Percentiles rank a stretch among this genome's conserved stretches.
phyloP scores from a whole-genome alignment of 2,888 invertebrate species.

The Drosophila antonietae region DNA sequence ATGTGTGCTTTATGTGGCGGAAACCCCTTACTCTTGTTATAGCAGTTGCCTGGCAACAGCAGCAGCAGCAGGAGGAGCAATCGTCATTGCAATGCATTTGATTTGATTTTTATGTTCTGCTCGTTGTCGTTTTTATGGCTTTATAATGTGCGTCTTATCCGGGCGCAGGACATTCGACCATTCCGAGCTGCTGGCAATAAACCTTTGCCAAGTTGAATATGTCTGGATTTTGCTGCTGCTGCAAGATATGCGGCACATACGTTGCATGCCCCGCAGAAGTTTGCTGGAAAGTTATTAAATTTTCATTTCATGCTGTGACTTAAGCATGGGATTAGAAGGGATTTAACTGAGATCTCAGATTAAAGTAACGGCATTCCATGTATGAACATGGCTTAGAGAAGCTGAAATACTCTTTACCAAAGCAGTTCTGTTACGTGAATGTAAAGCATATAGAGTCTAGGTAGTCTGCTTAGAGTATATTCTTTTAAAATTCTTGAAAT shows the following conservation, averaged over 20 bases:
- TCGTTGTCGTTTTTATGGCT: slow-evolving; percentile 61
- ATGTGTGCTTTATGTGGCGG: slow-evolving; percentile 71
- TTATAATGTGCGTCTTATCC: slow-evolving; percentile 53
- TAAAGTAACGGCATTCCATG: neutral
- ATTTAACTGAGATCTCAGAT: neutral
- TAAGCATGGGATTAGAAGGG: neutral
- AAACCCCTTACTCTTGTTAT: slow-evolving; percentile 40
- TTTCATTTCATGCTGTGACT: neutral
- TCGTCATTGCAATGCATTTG: slow-evolving; percentile 69
- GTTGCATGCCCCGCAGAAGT: neutral
- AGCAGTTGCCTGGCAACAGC: slow-evolving; percentile 1
- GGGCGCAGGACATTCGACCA: slow-evolving; percentile 8
- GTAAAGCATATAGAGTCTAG: neutral
- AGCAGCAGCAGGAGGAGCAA: slow-evolving; percentile 24
- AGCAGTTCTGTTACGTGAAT: neutral
- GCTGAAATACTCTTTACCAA: neutral
- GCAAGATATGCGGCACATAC: neutral
- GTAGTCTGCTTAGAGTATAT: too few relatives aligned
- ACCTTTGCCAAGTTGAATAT: slow-evolving; percentile 9
- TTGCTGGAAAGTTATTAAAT: slow-evolving; percentile 4
- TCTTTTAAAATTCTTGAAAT: too few relatives aligned
- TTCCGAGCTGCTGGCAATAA: slow-evolving; percentile 20
- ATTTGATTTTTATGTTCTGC: slow-evolving; percentile 60
- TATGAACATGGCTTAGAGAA: neutral
- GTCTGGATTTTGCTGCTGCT: slow-evolving; percentile 1